These are phyloP conservation scores for Pseudomyrmex flavicornis DNA, from an alignment of 1,140 invertebrate genomes.

Conservation along the genomic window DNA sequence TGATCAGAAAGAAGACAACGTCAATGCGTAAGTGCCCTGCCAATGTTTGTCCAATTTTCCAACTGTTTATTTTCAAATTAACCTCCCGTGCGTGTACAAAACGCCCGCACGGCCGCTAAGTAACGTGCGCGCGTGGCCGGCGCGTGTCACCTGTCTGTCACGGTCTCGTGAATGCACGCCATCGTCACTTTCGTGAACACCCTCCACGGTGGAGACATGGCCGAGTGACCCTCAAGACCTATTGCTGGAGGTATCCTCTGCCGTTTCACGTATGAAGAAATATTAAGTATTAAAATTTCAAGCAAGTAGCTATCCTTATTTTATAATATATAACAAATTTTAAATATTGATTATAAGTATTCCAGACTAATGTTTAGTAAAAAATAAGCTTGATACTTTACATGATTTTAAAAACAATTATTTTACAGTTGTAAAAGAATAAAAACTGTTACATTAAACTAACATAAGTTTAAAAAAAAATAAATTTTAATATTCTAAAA, in stretches of 20 bases:
- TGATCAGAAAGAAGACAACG: not conserved
- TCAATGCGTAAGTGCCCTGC: conserved; percentile 51
- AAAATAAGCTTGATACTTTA: too few species aligned
- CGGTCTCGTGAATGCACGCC: conserved; percentile 78
- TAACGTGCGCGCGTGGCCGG: conserved; percentile 76
- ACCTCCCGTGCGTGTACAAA: conserved; percentile 61
- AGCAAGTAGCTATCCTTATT: not conserved
- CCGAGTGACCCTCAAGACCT: conserved; percentile 81
- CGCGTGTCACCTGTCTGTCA: conserved; percentile 85
- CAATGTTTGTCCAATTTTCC: conserved; percentile 75
- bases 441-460: too few species aligned
- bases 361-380: too few species aligned
- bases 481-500: not conserved
- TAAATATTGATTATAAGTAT: too few species aligned
- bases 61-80: conserved; percentile 77
- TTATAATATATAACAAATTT: too few species aligned
- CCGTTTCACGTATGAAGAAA: conserved; percentile 44
- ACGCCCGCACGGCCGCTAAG: conserved; percentile 29
- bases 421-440: too few species aligned
- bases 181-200: conserved; percentile 75
- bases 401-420: too few species aligned
- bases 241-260: conserved; percentile 68
- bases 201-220: conserved; percentile 81
- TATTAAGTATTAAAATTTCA: not conserved
- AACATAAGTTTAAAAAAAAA: too few species aligned